These are phyloP conservation scores for Orgyia antiqua DNA, from an alignment of 2,888 invertebrate species.

Conservation along the genomic window DNA sequence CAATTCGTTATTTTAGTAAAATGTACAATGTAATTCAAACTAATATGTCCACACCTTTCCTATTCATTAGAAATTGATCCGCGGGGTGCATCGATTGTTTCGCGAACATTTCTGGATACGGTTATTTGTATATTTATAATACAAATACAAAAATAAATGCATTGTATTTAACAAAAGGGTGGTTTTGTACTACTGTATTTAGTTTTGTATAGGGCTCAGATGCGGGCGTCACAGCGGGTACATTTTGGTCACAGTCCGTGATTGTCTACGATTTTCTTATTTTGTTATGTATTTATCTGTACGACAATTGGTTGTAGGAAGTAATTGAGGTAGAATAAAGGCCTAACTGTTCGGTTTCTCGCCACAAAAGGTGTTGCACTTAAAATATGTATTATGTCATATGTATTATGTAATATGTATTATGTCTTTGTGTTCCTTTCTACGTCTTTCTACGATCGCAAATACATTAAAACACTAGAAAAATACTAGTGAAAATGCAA, in stretches of 20 bases:
- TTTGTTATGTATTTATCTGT: neutral
- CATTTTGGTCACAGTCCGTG: slow-evolving; percentile 21
- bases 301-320: slow-evolving; percentile 9
- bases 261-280: slow-evolving; percentile 8
- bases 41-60: slow-evolving; percentile 48
- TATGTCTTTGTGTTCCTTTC: too few relatives aligned
- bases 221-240: slow-evolving; percentile 47
- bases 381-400: too few relatives aligned
- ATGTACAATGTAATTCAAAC: slow-evolving; percentile 3
- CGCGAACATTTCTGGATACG: slow-evolving; percentile 52
- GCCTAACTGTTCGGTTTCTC: slow-evolving; percentile 16
- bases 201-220: slow-evolving; percentile 41
- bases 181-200: slow-evolving; percentile 41
- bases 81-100: slow-evolving; percentile 59
- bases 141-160: slow-evolving; percentile 42
- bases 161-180: slow-evolving; percentile 55
- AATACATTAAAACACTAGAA: too few relatives aligned
- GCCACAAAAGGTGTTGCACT: slow-evolving; percentile 7
- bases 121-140: slow-evolving; percentile 43
- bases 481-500: too few relatives aligned
- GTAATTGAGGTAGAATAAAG: slow-evolving; percentile 15
- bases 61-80: slow-evolving; percentile 54
- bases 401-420: too few relatives aligned
- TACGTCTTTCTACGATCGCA: too few relatives aligned
- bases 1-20: slow-evolving; percentile 4